Percentiles rank a stretch among this genome's conserved stretches.
These are phyloP conservation scores for Molossus alvarezi DNA, from an alignment of 2,797 vertebrate species.

Conservation along the genomic window DNA sequence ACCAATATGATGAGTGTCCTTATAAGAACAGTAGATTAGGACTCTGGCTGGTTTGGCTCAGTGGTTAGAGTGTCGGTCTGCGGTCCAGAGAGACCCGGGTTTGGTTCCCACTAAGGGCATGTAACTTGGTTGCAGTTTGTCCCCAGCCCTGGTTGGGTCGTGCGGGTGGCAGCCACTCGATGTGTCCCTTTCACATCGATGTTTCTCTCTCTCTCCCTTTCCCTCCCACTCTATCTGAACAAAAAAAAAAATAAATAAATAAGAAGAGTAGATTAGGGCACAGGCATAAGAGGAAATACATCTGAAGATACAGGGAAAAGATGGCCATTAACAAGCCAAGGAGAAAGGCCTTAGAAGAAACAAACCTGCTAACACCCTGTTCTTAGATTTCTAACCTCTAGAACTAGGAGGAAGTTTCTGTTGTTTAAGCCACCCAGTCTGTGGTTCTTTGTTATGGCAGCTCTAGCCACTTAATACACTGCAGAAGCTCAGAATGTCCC, in stretches of 20 bases:
- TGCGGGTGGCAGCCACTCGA: too few species aligned
- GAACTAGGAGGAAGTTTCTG: not conserved
- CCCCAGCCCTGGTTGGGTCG: too few species aligned
- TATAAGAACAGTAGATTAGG: not conserved
- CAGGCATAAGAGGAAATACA: not conserved
- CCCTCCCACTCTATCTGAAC: too few species aligned
- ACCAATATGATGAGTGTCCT: not conserved
- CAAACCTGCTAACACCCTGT: not conserved
- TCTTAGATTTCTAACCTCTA: not conserved
- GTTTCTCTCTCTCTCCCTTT: too few species aligned
- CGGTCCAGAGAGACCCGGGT: too few species aligned
- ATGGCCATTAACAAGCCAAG: not conserved
- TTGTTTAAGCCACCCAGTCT: not conserved
- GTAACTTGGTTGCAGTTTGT: too few species aligned
- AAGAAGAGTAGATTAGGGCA: slow-evolving; percentile 16
- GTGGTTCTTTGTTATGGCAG: not conserved
- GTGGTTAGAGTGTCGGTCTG: too few species aligned
- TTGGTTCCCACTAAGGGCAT: too few species aligned
- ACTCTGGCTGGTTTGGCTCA: too few species aligned
- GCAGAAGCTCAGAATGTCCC: not conserved
- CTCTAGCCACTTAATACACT: not conserved
- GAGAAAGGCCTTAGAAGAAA: not conserved
- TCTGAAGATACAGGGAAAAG: not conserved
- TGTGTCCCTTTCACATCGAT: too few species aligned
- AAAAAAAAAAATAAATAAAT: too few species aligned